Conservation (phyloP, 2,888 invertebrate genomes). For the Apodemia duryi region DNA sequence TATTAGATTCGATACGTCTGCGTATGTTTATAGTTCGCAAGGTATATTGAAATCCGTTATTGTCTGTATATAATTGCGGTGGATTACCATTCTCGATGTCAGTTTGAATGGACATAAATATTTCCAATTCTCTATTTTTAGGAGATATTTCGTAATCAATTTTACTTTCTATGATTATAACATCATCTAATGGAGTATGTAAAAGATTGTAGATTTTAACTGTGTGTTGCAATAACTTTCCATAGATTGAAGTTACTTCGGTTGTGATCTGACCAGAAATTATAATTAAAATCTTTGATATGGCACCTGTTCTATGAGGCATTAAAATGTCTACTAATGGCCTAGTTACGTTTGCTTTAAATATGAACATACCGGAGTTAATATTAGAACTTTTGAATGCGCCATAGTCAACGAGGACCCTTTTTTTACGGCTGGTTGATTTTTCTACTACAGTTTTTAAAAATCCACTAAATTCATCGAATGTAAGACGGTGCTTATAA, state of each 20-base stretch:
- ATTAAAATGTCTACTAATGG: conserved; percentile 88
- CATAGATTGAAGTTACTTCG: conserved; percentile 89
- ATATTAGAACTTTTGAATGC: conserved; percentile 92
- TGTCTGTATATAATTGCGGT: conserved; percentile 91
- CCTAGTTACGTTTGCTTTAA: conserved; percentile 91
- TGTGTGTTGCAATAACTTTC: conserved; percentile 86
- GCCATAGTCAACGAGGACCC: conserved; percentile 83
- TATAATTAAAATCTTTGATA: conserved; percentile 82
- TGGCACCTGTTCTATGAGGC: conserved; percentile 81
- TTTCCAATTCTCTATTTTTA: conserved; percentile 91
- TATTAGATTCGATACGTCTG: conserved; percentile 94
- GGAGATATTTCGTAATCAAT: conserved; percentile 91
- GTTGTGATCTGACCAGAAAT: conserved; percentile 90
- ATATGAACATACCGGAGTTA: conserved; percentile 96
- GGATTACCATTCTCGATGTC: conserved; percentile 89
- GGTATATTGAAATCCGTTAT: conserved; percentile 95
- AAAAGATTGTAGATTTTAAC: conserved; percentile 87
- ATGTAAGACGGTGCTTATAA: conserved; percentile 86
- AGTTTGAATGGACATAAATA: conserved; percentile 92
- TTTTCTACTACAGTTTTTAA: conserved; percentile 86
- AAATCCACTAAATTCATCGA: conserved; percentile 90
- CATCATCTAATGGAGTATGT: conserved; percentile 82
- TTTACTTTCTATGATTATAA: conserved; percentile 87
- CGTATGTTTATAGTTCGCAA: conserved; percentile 86
- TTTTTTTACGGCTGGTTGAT: conserved; percentile 50